Percentiles rank a stretch among this genome's conserved stretches.
Conservation (phyloP, 2,113 vertebrate species). For the Varanus salvator region DNA sequence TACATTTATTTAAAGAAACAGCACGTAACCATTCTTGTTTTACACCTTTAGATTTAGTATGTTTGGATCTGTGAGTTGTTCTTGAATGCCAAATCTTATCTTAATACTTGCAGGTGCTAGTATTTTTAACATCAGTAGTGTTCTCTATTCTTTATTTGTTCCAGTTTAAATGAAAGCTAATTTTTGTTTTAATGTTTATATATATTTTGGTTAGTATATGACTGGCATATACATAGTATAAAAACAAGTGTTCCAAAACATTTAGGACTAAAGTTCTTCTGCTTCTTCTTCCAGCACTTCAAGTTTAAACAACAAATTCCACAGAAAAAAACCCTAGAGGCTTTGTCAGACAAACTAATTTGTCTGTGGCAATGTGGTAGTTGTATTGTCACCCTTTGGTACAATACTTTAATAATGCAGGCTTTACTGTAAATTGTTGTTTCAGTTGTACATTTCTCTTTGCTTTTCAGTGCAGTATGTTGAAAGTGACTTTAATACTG, state of each 20-base stretch:
- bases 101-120: neutral
- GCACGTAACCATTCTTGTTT: neutral
- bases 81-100: neutral
- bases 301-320: neutral
- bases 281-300: neutral
- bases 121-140: neutral
- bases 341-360: neutral
- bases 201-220: neutral
- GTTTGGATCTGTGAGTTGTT: neutral
- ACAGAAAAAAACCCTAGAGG: neutral
- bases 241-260: neutral
- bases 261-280: neutral
- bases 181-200: neutral
- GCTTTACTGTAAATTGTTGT: neutral
- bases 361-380: neutral
- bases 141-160: neutral
- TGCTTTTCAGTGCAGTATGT: neutral
- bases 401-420: neutral
- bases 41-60: neutral
- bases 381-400: neutral
- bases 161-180: neutral
- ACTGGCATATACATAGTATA: neutral
- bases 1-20: neutral
- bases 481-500: slow-evolving; percentile 10
- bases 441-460: neutral